Conservation (phyloP, 2,888 invertebrate species). For the Drosophila limbata region DNA sequence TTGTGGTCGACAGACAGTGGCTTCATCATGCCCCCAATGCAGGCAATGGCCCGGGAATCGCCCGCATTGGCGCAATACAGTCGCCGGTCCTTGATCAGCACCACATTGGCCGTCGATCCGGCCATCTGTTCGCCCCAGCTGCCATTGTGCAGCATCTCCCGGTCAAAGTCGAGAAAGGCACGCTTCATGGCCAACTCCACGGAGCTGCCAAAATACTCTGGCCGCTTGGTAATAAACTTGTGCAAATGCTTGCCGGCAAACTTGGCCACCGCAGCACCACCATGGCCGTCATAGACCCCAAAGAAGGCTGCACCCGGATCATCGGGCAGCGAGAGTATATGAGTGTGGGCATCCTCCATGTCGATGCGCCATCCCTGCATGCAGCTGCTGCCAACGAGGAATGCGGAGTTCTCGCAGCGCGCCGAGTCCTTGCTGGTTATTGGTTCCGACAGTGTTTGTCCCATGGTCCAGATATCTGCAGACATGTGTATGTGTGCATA, state of each 20-base stretch:
- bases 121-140: conserved; percentile 95
- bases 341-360: conserved; percentile 99
- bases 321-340: conserved; percentile 95
- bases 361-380: conserved; percentile 99
- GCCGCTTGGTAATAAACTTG: conserved; percentile 93
- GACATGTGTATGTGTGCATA: not conserved
- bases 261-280: conserved; percentile 95
- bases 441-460: conserved; percentile 98
- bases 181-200: conserved; percentile 93
- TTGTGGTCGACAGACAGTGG: conserved; percentile 97
- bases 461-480: conserved; percentile 88
- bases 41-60: conserved; percentile 97
- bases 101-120: conserved; percentile 97
- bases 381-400: conserved; percentile 94
- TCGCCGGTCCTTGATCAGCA: conserved; percentile 92
- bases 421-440: conserved; percentile 95
- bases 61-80: conserved; percentile 98
- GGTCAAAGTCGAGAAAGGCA: conserved; percentile 95
- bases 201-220: conserved; percentile 91
- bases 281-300: conserved; percentile 93
- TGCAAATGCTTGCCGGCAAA: conserved; percentile 98
- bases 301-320: conserved; percentile 97
- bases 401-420: conserved; percentile 90
- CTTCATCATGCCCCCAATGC: conserved; percentile 91
- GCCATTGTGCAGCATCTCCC: conserved; percentile 95